These are phyloP conservation scores for Gnathonemus echidnorhynchus DNA, from an alignment of 2,113 vertebrate species.

Conservation along the genomic window DNA sequence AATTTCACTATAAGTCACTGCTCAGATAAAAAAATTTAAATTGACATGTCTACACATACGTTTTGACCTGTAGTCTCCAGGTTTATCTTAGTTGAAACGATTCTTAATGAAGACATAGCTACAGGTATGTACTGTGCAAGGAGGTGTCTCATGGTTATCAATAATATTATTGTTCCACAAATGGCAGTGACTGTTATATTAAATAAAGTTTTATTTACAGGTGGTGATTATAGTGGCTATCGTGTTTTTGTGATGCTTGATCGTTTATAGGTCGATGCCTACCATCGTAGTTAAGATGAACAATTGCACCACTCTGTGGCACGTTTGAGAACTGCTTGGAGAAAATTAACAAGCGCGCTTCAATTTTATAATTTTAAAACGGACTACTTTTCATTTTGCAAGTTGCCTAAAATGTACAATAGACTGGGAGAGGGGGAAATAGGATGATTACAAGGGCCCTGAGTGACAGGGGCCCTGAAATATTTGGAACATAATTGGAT, in stretches of 20 bases:
- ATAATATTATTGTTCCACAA: constrained; percentile 22
- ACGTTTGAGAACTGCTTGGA: background rate
- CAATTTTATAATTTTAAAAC: background rate
- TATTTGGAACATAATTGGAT: background rate
- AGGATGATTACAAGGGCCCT: background rate
- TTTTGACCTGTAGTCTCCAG: background rate
- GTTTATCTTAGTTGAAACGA: background rate
- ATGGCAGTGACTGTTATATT: constrained; percentile 38
- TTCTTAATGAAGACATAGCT: background rate
- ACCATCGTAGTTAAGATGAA: background rate
- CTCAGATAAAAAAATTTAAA: background rate
- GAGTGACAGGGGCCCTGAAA: background rate
- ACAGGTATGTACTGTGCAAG: background rate
- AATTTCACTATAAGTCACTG: constrained; percentile 11
- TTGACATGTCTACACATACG: constrained; percentile 1
- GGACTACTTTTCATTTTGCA: background rate
- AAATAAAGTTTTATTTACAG: constrained; percentile 25
- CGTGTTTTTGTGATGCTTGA: background rate
- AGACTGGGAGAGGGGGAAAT: background rate
- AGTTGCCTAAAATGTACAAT: background rate
- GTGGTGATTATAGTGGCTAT: constrained; percentile 10
- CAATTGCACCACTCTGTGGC: constrained; percentile 4
- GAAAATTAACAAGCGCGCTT: background rate
- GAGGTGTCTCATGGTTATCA: background rate
- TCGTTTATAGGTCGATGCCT: background rate